Evolutionary conservation across 1,140 invertebrate genomes (phyloP).

Genomic region (Whitmania pigra): DNA sequence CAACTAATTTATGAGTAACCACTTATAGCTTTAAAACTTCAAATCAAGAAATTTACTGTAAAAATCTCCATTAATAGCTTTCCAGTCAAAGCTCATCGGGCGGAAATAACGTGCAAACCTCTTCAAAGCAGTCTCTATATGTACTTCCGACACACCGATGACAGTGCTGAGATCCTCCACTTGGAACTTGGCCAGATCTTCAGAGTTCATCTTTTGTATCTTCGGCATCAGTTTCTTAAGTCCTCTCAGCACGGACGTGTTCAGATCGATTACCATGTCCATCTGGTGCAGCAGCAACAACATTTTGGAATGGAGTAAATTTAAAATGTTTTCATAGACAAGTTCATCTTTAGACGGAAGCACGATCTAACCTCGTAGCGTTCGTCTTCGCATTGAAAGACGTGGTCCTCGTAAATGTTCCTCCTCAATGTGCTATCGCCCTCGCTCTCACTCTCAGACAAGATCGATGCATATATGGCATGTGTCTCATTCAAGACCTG

Average conservation of each 20-base stretch:
- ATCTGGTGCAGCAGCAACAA: constrained; percentile 48
- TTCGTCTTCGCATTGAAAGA: constrained; percentile 6
- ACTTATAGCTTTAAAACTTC: too few relatives aligned
- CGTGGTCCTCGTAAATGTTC: neutral
- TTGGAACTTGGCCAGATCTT: constrained; percentile 72
- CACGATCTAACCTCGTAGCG: neutral
- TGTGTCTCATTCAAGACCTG: constrained; percentile 4
- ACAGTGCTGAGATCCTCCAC: constrained; percentile 68
- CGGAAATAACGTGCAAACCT: constrained; percentile 31
- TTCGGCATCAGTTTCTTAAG: constrained; percentile 83
- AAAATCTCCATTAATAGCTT: too few relatives aligned
- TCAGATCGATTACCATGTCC: constrained; percentile 93
- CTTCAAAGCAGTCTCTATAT: constrained; percentile 39
- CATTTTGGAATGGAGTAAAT: too few relatives aligned
- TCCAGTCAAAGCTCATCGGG: too few relatives aligned
- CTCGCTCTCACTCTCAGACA: neutral
- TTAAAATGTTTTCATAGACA: too few relatives aligned
- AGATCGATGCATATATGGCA: neutral
- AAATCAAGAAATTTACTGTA: too few relatives aligned
- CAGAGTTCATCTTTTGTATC: constrained; percentile 70
- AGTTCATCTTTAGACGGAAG: neutral
- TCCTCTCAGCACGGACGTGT: constrained; percentile 79
- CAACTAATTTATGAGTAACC: too few relatives aligned
- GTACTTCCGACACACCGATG: constrained; percentile 77
- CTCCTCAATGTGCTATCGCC: neutral